These are phyloP conservation scores for Antigone vipio DNA, from an alignment of 2,113 vertebrate genomes.

Conservation along the genomic window DNA sequence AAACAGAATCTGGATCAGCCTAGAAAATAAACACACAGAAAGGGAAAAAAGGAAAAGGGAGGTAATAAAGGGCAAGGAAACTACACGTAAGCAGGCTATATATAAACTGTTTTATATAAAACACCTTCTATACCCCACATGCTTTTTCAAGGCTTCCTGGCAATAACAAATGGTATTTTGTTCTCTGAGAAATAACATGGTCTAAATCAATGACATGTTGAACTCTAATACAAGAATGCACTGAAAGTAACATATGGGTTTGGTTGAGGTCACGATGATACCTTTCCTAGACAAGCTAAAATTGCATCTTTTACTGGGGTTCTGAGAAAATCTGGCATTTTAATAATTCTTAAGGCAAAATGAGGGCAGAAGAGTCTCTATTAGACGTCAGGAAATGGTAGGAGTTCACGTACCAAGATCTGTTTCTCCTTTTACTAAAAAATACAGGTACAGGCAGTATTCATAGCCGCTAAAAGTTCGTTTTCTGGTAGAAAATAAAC, in stretches of 20 bases:
- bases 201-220: conserved; percentile 33
- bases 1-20: not conserved
- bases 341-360: conserved; percentile 1
- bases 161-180: conserved; percentile 33
- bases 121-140: not conserved
- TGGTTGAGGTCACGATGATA: not conserved
- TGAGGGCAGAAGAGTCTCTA: not conserved
- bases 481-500: not conserved
- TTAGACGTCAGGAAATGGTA: not conserved
- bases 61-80: conserved; percentile 12
- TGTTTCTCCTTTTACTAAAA: not conserved
- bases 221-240: conserved; percentile 1
- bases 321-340: not conserved
- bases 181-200: conserved; percentile 12
- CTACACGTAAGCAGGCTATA: not conserved
- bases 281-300: not conserved
- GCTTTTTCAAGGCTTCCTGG: conserved; percentile 3
- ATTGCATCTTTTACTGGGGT: not conserved
- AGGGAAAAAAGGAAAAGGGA: not conserved
- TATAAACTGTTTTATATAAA: conserved; percentile 17
- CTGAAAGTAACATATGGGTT: not conserved
- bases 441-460: not conserved
- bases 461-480: not conserved
- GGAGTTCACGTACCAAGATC: not conserved
- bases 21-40: not conserved